Conservation (phyloP, 2,113 vertebrate species). For the Ranitomeya imitator region DNA sequence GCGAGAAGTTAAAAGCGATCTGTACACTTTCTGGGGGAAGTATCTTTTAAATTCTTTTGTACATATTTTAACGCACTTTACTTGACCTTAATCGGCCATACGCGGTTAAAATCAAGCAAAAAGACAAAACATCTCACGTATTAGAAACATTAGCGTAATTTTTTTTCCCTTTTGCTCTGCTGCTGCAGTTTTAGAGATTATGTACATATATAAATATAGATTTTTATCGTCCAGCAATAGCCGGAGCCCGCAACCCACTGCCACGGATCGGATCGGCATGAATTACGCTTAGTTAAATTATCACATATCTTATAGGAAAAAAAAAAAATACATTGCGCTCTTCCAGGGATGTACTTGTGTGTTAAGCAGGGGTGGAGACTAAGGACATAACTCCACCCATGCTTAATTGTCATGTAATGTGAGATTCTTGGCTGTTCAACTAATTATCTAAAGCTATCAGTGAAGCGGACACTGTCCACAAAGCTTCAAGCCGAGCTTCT, state of each 20-base stretch:
- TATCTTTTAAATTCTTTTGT: constrained; percentile 14
- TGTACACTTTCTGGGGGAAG: background rate
- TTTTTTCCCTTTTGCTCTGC: background rate
- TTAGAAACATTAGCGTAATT: background rate
- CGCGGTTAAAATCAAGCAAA: background rate
- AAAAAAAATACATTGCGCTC: background rate
- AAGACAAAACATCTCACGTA: constrained; percentile 22
- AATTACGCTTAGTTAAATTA: background rate
- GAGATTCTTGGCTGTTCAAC: background rate
- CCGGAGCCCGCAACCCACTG: background rate
- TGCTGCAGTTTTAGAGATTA: constrained; percentile 36
- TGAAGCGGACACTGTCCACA: background rate
- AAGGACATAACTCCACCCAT: background rate
- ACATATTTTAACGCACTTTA: constrained; percentile 56
- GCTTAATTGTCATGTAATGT: background rate
- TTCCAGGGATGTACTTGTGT: background rate
- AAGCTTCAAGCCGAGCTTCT: background rate
- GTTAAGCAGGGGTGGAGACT: background rate
- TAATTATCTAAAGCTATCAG: background rate
- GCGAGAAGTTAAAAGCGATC: background rate
- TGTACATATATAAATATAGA: background rate
- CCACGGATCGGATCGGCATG: background rate
- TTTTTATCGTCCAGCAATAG: background rate
- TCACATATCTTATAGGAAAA: background rate
- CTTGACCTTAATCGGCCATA: constrained; percentile 1